These are phyloP conservation scores for Hippolais icterina DNA, from an alignment of 2,113 vertebrate genomes.

Conservation along the genomic window DNA sequence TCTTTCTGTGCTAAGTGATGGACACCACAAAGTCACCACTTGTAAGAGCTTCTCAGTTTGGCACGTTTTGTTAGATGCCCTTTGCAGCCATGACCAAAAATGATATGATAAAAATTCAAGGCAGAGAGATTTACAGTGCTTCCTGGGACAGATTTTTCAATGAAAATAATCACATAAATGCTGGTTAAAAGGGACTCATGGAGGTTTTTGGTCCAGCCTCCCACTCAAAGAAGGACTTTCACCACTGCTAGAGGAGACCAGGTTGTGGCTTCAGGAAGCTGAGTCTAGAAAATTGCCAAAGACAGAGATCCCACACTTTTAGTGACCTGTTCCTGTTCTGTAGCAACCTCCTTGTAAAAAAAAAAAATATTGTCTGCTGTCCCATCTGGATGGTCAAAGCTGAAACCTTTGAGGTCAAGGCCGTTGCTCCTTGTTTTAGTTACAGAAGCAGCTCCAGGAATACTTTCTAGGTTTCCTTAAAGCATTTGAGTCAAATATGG, in stretches of 20 bases:
- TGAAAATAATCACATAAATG: neutral
- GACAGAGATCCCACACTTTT: neutral
- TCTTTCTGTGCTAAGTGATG: neutral
- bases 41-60: neutral
- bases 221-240: neutral
- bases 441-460: neutral
- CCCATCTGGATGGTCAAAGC: neutral
- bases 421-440: neutral
- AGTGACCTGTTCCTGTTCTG: neutral
- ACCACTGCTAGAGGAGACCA: neutral
- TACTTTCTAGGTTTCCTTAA: neutral
- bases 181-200: neutral
- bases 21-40: neutral
- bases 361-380: neutral
- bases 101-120: neutral
- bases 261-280: neutral
- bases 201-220: neutral
- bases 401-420: neutral
- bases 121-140: neutral
- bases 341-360: neutral
- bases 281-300: neutral
- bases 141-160: neutral
- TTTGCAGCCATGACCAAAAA: neutral
- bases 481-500: neutral
- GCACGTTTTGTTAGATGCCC: neutral